Evolutionary conservation across 2,113 vertebrate species (phyloP), one percentile per base, ranked within the genome.

Genomic region (Fulmarus glacialis): DNA sequence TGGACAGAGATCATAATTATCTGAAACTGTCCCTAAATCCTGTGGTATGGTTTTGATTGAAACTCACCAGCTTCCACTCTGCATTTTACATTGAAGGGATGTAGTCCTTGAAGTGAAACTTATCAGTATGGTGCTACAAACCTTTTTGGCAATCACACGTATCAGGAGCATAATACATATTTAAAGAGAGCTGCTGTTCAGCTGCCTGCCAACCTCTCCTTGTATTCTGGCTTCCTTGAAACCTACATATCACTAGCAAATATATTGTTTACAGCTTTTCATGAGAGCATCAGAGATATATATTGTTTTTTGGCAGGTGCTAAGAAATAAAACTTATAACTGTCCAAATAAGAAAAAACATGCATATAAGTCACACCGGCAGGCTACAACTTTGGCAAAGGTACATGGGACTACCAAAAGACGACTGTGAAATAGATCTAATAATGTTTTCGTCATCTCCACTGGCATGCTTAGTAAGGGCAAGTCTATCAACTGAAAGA

Each of bases 401-500:
- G 11, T 56, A 50, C 17, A 20, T 21, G 27, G 8, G 11, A 47
- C 50, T 85, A 45, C 20, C 63, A 78, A 75, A 67, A 53, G 52
- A 67, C 9, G 3, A 56, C 11, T 12, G 4, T 48, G 50, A 87
- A 91, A 82, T 32, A 75, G 9, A 45, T 40, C 36, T 73, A 64
- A 79, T 72, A 90, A 75, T 27, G 10, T 55, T 87, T 77, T 82
- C 15, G 36, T 91, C 36, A 75, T 60, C 32, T 86, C 43, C 4
- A 5, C 17, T 80, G 74, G 27, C 26, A 50, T 58, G 62, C 16
- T 80, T 4, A 62, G 34, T 88, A 88, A 94, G 58, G n/a, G 38
- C 29, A 95, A 94, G 45, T 80, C 58, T 53, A 40, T 62, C 90
- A 80, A n/a, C 71, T 93, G 78, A 88, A 83, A 82, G 62, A 93